Conservation (phyloP, 2,888 invertebrate genomes). For the Amiota communis region DNA sequence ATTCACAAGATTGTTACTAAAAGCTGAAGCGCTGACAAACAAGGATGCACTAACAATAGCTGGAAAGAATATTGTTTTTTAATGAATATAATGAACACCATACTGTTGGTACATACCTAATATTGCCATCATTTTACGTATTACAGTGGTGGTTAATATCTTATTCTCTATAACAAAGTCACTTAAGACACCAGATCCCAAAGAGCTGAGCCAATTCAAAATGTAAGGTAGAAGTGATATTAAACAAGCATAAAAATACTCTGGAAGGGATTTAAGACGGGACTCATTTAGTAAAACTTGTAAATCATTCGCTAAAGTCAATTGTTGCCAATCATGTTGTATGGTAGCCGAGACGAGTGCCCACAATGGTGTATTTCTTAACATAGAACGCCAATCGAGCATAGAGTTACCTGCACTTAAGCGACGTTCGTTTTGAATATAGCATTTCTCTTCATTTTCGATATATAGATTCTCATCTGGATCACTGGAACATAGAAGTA, state of each 20-base stretch:
- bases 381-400: slow-evolving; percentile 80
- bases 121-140: background rate
- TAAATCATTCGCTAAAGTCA: background rate
- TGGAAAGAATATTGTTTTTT: background rate
- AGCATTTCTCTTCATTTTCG: slow-evolving; percentile 78
- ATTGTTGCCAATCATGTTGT: slow-evolving; percentile 76
- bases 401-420: slow-evolving; percentile 72
- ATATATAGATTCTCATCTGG: slow-evolving; percentile 82
- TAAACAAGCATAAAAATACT: slow-evolving; percentile 76
- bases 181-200: background rate
- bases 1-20: background rate
- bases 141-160: background rate
- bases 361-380: slow-evolving; percentile 79
- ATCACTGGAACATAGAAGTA: slow-evolving; percentile 77
- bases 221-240: slow-evolving; percentile 49
- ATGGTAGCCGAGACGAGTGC: slow-evolving; percentile 80
- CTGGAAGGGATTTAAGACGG: background rate
- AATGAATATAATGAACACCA: background rate
- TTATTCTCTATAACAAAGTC: background rate
- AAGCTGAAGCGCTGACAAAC: background rate
- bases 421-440: slow-evolving; percentile 76
- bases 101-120: background rate
- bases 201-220: background rate
- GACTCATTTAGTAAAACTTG: background rate
- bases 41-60: background rate